Conservation (phyloP, 1,140 invertebrate genomes). For the Zaprionus ghesquierei region DNA sequence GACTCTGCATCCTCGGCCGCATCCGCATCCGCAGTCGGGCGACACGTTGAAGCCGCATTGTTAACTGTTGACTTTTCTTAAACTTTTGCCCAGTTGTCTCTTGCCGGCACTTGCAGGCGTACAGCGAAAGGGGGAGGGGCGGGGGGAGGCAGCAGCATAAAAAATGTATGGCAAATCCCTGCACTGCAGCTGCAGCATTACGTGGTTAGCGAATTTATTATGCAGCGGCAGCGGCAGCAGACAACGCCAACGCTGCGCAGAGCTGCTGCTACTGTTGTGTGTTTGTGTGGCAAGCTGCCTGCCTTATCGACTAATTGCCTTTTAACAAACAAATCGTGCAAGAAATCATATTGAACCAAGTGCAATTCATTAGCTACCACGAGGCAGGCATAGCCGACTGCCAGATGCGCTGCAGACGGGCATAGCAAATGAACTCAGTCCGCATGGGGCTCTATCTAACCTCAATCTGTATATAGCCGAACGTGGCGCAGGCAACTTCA, state of each 20-base stretch:
- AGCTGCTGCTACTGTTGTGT: neutral
- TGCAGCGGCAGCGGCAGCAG: constrained; percentile 49
- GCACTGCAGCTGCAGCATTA: constrained; percentile 80
- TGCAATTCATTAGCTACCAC: constrained; percentile 62
- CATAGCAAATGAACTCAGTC: neutral
- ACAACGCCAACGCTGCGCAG: constrained; percentile 41
- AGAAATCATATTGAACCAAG: constrained; percentile 74
- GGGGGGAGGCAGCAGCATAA: constrained; percentile 42
- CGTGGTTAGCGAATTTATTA: constrained; percentile 81
- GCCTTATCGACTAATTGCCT: constrained; percentile 72
- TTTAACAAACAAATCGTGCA: constrained; percentile 81
- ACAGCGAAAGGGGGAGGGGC: neutral
- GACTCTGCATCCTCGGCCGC: constrained; percentile 4
- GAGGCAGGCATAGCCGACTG: neutral
- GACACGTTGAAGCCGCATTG: constrained; percentile 67
- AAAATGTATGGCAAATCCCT: constrained; percentile 79
- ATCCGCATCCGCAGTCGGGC: constrained; percentile 31
- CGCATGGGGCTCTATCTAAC: neutral
- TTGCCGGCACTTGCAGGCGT: constrained; percentile 28
- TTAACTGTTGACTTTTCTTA: constrained; percentile 80
- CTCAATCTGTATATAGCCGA: neutral
- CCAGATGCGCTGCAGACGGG: constrained; percentile 2
- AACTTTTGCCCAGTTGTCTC: constrained; percentile 72
- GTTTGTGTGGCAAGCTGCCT: constrained; percentile 20
- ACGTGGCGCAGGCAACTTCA: neutral